Conservation (phyloP, 2,888 invertebrate genomes). For the Sarcophaga carnaria region DNA sequence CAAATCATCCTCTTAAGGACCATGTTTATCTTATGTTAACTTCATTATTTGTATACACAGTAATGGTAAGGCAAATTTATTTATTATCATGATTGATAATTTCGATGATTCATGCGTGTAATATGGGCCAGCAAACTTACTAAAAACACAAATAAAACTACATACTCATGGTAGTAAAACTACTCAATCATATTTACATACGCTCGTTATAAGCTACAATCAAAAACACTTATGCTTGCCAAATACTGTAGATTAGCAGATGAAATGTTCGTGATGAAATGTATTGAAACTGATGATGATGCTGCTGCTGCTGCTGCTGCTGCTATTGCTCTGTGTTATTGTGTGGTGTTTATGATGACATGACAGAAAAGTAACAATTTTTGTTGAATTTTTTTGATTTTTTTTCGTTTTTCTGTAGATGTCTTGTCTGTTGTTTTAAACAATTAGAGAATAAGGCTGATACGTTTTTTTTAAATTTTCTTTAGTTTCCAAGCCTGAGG, state of each 20-base stretch:
- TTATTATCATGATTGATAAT: slow-evolving; percentile 63
- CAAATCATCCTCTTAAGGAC: neutral
- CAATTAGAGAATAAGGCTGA: neutral
- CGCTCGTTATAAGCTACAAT: neutral
- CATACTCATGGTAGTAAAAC: neutral
- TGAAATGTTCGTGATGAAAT: too few species aligned
- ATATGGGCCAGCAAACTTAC: neutral
- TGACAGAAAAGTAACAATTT: slow-evolving; percentile 8
- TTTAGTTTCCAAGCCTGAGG: neutral
- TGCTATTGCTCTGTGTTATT: neutral
- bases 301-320: neutral
- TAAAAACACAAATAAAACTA: neutral
- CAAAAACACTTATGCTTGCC: neutral
- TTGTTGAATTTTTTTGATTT: too few species aligned
- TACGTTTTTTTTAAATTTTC: neutral
- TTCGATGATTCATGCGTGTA: slow-evolving; percentile 54
- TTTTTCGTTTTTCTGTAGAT: neutral
- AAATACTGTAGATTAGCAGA: too few species aligned
- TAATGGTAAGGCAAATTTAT: slow-evolving; percentile 45
- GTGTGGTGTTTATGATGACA: slow-evolving; percentile 24
- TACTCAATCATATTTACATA: neutral
- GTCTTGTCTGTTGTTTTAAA: neutral
- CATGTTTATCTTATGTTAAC: neutral
- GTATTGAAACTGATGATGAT: too few species aligned
- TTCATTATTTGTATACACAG: slow-evolving; percentile 29